Conservation (phyloP, 2,113 vertebrate species). For the Takifugu bimaculatus region DNA sequence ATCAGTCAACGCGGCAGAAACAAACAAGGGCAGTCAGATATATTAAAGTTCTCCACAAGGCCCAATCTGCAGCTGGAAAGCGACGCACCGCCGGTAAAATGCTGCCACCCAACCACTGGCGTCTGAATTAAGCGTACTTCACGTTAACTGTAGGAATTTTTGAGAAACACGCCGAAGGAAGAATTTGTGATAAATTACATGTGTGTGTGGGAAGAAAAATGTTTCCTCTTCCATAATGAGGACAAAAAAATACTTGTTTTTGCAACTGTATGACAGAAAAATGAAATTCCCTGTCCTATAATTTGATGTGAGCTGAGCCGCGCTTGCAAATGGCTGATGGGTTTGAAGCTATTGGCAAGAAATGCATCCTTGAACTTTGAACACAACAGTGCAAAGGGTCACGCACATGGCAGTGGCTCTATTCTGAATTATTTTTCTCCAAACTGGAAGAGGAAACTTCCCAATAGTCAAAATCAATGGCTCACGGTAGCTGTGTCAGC, state of each 20-base stretch:
- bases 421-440: too few relatives aligned
- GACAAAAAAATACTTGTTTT: background rate
- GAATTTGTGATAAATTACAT: constrained; percentile 9
- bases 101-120: constrained; percentile 32
- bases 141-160: constrained; percentile 26
- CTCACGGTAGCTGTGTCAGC: too few relatives aligned
- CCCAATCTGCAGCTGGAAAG: constrained; percentile 40
- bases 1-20: constrained; percentile 58
- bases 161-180: constrained; percentile 19
- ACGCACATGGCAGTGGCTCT: too few relatives aligned
- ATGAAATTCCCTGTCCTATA: background rate
- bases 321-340: too few relatives aligned
- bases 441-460: too few relatives aligned
- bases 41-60: constrained; percentile 54
- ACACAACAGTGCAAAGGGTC: too few relatives aligned
- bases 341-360: too few relatives aligned
- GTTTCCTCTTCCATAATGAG: background rate
- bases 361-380: too few relatives aligned
- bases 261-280: too few relatives aligned
- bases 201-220: constrained; percentile 16
- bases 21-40: constrained; percentile 53
- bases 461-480: too few relatives aligned
- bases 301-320: background rate
- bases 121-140: constrained; percentile 42
- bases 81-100: constrained; percentile 20